Conservation (phyloP, 2,888 invertebrate genomes). For the Alsophila aescularia region DNA sequence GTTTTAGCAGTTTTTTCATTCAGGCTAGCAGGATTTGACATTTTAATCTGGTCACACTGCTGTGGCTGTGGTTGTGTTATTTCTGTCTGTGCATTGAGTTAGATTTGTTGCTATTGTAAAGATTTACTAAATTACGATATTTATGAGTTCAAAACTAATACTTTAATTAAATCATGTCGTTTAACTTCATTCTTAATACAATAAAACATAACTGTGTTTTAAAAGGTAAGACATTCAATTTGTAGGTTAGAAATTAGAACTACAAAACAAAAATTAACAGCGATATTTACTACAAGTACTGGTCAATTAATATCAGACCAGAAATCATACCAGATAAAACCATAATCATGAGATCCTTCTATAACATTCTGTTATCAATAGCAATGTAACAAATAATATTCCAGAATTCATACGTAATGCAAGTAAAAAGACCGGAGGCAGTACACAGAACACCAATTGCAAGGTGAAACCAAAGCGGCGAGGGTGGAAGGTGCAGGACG, state of each 20-base stretch:
- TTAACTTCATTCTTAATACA: constrained; percentile 39
- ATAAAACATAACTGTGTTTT: constrained; percentile 41
- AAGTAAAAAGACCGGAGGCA: constrained; percentile 90
- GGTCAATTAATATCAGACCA: no score
- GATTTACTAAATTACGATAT: no score
- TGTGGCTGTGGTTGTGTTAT: no score
- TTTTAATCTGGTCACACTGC: no score
- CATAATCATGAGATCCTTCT: no score
- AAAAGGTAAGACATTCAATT: constrained; percentile 44
- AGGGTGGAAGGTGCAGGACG: constrained; percentile 91
- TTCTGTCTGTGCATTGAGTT: no score
- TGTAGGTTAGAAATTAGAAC: constrained; percentile 7
- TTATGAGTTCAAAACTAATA: not conserved
- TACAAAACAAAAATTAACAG: not conserved
- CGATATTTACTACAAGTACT: no score
- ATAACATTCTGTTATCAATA: not conserved
- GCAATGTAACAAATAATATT: not conserved
- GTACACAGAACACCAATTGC: constrained; percentile 87
- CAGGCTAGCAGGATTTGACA: no score
- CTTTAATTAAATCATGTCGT: constrained; percentile 41
- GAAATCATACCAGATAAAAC: not conserved
- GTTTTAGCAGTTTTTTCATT: no score
- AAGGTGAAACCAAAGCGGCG: constrained; percentile 90
- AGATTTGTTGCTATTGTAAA: no score
- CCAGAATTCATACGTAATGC: constrained; percentile 84